phyloP scores from a whole-genome alignment of 2,797 vertebrate species.

The Lagorchestes hirsutus region DNA sequence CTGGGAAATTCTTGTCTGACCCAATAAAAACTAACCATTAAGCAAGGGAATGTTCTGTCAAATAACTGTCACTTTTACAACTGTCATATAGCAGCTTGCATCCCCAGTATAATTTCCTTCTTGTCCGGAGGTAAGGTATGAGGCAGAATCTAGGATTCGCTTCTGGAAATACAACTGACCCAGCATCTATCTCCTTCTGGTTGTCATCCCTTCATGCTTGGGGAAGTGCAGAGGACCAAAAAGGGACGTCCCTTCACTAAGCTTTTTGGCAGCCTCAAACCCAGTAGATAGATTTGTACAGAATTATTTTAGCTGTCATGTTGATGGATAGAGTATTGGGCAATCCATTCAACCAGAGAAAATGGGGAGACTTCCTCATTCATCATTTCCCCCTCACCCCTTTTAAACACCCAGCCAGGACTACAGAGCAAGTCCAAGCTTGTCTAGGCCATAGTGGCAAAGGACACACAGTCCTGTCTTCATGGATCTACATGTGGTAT shows the following conservation, averaged over 20 bases:
- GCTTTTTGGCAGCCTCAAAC: slow-evolving; percentile 77
- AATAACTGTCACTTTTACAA: neutral
- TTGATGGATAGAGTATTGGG: slow-evolving; percentile 85
- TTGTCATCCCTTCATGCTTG: neutral
- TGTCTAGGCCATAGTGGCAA: neutral
- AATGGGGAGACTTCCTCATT: slow-evolving; percentile 79
- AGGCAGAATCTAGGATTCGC: neutral
- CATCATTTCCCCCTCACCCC: slow-evolving; percentile 76
- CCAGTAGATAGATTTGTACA: slow-evolving; percentile 82
- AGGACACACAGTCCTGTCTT: neutral
- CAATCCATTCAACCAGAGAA: slow-evolving; percentile 81
- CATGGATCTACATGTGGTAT: neutral
- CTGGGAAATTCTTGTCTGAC: neutral
- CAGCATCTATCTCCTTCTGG: neutral
- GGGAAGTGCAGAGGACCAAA: neutral
- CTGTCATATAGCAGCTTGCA: neutral
- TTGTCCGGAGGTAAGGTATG: neutral
- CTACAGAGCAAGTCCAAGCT: neutral
- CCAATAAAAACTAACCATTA: neutral
- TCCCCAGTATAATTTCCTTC: neutral
- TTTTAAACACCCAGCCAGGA: neutral
- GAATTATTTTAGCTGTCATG: slow-evolving; percentile 84
- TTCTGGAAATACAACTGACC: neutral
- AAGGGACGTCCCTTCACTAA: neutral
- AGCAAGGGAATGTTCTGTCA: neutral